Percentiles rank a stretch among this genome's conserved stretches.
These are phyloP conservation scores for Drosophila kokeensis DNA, from an alignment of 2,888 invertebrate species.

Conservation along the genomic window DNA sequence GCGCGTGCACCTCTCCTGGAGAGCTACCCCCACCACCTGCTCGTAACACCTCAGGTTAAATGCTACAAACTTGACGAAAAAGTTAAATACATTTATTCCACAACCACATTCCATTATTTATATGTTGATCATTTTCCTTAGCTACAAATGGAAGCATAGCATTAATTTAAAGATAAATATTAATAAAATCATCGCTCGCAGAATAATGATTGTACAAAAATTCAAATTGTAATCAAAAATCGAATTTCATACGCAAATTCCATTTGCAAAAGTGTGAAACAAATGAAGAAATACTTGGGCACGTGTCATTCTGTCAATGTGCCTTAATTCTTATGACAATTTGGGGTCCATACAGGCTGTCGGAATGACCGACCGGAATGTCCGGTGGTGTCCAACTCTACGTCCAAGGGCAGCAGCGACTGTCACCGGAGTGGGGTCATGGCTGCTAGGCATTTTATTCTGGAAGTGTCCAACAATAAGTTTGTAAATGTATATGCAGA, in stretches of 20 bases:
- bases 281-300: conserved; percentile 41
- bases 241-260: not conserved
- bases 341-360: conserved; percentile 13
- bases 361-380: conserved; percentile 1
- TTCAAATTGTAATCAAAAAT: conserved; percentile 3
- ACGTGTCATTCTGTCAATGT: conserved; percentile 67
- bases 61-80: too few species aligned
- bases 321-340: conserved; percentile 64
- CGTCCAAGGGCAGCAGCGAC: conserved; percentile 28
- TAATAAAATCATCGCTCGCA: not conserved
- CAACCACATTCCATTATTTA: not conserved
- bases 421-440: conserved; percentile 9
- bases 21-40: too few species aligned
- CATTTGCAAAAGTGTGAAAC: conserved; percentile 6
- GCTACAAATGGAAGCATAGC: not conserved
- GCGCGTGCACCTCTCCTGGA: too few species aligned
- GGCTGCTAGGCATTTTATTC: conserved; percentile 16
- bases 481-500: conserved; percentile 22
- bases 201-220: not conserved
- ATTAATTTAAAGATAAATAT: not conserved
- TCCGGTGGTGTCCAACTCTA: conserved; percentile 16
- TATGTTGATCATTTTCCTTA: not conserved
- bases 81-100: not conserved
- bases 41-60: too few species aligned
- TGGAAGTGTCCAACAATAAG: conserved; percentile 46